Conservation (phyloP, 2,888 invertebrate species). For the Dioctria linearis region DNA sequence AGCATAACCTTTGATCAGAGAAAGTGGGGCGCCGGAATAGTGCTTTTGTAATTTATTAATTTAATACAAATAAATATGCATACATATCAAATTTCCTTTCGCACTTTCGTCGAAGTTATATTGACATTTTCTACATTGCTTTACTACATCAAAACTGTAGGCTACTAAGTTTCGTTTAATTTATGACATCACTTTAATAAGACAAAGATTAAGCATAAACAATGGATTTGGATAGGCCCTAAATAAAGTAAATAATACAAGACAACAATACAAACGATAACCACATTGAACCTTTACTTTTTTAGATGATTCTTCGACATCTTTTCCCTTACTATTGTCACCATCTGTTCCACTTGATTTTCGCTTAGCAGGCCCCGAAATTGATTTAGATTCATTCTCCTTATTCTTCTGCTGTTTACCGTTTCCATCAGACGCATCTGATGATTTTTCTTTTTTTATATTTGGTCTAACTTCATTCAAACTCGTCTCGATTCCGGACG, state of each 20-base stretch:
- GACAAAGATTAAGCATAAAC: no score
- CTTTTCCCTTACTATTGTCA: slow-evolving; percentile 4
- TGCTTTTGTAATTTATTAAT: no score
- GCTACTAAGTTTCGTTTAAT: no score
- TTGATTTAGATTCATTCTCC: background rate
- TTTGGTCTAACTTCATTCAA: slow-evolving; percentile 52
- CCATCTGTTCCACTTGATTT: slow-evolving; percentile 27
- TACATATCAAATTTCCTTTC: no score
- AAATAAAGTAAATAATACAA: background rate
- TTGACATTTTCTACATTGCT: background rate
- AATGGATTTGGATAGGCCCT: background rate
- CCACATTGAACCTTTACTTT: slow-evolving; percentile 58
- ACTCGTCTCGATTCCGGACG: slow-evolving; percentile 59
- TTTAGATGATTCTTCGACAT: slow-evolving; percentile 41
- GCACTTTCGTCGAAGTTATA: no score
- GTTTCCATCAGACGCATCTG: slow-evolving; percentile 1
- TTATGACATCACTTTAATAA: no score
- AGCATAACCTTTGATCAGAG: no score
- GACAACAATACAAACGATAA: background rate
- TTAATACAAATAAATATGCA: no score
- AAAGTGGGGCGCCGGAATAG: no score
- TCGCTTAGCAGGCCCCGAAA: slow-evolving; percentile 9
- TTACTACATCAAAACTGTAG: no score
- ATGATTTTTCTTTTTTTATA: slow-evolving; percentile 63
- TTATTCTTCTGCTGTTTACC: background rate